Percentiles rank a stretch among this genome's conserved stretches.
These are phyloP conservation scores for Physeter macrocephalus DNA, from an alignment of 2,113 vertebrate species.

Conservation along the genomic window DNA sequence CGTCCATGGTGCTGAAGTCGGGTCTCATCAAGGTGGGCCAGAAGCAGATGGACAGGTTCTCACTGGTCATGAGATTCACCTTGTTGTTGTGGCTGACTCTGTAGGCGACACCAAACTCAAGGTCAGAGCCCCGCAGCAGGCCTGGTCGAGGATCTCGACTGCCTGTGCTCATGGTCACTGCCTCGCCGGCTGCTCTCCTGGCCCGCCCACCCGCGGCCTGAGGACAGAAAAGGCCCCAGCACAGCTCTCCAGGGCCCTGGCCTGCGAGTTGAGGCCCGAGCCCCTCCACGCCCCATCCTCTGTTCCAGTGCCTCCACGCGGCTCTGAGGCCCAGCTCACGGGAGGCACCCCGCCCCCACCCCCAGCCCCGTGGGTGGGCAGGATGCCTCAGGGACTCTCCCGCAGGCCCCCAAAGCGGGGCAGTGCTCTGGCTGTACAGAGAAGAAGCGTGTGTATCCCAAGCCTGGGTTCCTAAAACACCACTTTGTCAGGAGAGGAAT, in stretches of 20 bases:
- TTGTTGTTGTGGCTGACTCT: slow-evolving; percentile 93
- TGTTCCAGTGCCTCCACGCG: neutral
- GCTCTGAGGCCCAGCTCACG: neutral
- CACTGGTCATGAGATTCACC: slow-evolving; percentile 95
- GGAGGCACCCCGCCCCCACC: neutral
- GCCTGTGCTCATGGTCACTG: accelerated
- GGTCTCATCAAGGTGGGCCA: slow-evolving; percentile 96
- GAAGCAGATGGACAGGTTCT: slow-evolving; percentile 97
- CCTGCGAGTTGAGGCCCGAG: neutral
- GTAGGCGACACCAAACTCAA: neutral
- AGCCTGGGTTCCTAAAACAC: accelerated
- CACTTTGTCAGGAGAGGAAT: neutral
- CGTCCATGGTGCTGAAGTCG: slow-evolving; percentile 96
- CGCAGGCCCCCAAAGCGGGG: neutral
- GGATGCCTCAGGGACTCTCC: neutral
- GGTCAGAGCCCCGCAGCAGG: neutral
- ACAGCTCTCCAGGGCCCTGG: neutral
- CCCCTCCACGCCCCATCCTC: neutral
- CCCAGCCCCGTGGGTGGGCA: neutral
- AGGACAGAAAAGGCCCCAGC: neutral
- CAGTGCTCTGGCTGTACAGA: neutral
- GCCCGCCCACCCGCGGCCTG: neutral
- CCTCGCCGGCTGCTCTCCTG: neutral
- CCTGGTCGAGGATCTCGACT: too few relatives aligned
- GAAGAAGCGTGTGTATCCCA: neutral